Percentiles rank a stretch among this genome's conserved stretches.
These are phyloP conservation scores for Menidia menidia DNA, from an alignment of 2,797 vertebrate genomes.

Conservation along the genomic window DNA sequence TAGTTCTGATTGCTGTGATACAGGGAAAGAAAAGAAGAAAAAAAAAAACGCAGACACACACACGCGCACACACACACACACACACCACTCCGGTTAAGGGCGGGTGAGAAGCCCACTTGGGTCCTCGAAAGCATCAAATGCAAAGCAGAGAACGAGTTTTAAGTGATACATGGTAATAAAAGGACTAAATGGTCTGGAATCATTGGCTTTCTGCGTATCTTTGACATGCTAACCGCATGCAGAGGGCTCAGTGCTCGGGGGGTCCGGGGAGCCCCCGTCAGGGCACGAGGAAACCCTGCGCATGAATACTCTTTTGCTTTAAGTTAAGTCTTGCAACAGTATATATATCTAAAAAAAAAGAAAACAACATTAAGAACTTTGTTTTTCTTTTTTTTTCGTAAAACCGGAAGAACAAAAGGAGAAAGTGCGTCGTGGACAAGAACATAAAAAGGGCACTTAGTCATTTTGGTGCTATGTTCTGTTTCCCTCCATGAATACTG, in stretches of 20 bases:
- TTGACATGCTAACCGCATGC: slow-evolving; percentile 12
- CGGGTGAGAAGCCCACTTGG: slow-evolving; percentile 4
- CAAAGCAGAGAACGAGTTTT: not conserved
- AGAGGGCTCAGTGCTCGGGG: slow-evolving; percentile 60
- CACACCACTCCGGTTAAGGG: slow-evolving; percentile 1
- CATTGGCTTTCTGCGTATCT: slow-evolving; percentile 22
- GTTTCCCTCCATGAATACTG: slow-evolving; percentile 76
- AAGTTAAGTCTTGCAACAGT: slow-evolving; percentile 60
- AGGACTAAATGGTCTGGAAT: slow-evolving; percentile 10
- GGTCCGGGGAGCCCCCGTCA: slow-evolving; percentile 49
- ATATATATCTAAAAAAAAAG: slow-evolving; percentile 27
- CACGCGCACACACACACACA: too few species aligned
- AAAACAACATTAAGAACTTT: slow-evolving; percentile 39
- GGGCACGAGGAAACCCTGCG: slow-evolving; percentile 37
- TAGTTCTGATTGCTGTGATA: slow-evolving; percentile 61
- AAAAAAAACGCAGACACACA: not conserved
- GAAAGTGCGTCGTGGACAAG: slow-evolving; percentile 80
- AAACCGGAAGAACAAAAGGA: slow-evolving; percentile 61
- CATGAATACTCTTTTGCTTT: slow-evolving; percentile 53
- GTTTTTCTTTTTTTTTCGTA: slow-evolving; percentile 26
- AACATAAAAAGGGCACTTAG: slow-evolving; percentile 80
- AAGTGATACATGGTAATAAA: slow-evolving; percentile 20
- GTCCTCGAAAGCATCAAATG: slow-evolving; percentile 36
- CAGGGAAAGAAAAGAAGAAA: slow-evolving; percentile 51
- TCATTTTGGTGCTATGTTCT: slow-evolving; percentile 73